Conservation (phyloP, 2,888 invertebrate species). For the Pemphredon lugubris region DNA sequence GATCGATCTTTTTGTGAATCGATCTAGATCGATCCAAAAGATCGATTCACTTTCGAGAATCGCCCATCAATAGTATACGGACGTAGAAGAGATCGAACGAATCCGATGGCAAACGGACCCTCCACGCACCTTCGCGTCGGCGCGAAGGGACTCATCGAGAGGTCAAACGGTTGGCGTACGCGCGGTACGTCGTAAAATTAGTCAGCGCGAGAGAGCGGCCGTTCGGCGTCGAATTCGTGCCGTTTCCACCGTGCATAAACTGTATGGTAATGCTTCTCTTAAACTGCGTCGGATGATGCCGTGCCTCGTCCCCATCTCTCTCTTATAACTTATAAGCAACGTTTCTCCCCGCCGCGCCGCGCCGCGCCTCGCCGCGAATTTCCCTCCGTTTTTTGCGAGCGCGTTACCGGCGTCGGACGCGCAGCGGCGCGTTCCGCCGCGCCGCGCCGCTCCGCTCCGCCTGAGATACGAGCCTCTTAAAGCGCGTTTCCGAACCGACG, state of each 20-base stretch:
- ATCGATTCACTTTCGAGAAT: too few relatives aligned
- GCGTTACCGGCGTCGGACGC: too few relatives aligned
- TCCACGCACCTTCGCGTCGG: neutral
- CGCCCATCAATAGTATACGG: too few relatives aligned
- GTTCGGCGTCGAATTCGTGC: conserved; percentile 35
- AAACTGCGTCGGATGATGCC: conserved; percentile 42
- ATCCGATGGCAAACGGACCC: too few relatives aligned
- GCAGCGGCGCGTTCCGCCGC: conserved; percentile 2
- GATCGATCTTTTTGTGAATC: too few relatives aligned
- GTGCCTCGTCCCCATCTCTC: conserved; percentile 15
- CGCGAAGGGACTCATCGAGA: neutral
- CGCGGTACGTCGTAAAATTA: conserved; percentile 51
- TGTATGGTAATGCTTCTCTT: conserved; percentile 49
- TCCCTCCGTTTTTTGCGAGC: too few relatives aligned
- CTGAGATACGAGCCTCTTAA: conserved; percentile 38
- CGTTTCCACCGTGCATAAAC: conserved; percentile 48
- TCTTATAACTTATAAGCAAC: neutral
- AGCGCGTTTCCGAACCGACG: conserved; percentile 5
- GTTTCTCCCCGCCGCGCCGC: too few relatives aligned
- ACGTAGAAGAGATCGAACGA: too few relatives aligned
- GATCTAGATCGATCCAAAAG: too few relatives aligned
- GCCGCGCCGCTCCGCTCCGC: neutral
- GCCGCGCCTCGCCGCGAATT: conserved; percentile 23
- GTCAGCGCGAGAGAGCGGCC: conserved; percentile 45
- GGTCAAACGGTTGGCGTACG: conserved; percentile 15